phyloP scores from a whole-genome alignment of 2,888 invertebrate genomes.

The Eristalis intricaria region DNA sequence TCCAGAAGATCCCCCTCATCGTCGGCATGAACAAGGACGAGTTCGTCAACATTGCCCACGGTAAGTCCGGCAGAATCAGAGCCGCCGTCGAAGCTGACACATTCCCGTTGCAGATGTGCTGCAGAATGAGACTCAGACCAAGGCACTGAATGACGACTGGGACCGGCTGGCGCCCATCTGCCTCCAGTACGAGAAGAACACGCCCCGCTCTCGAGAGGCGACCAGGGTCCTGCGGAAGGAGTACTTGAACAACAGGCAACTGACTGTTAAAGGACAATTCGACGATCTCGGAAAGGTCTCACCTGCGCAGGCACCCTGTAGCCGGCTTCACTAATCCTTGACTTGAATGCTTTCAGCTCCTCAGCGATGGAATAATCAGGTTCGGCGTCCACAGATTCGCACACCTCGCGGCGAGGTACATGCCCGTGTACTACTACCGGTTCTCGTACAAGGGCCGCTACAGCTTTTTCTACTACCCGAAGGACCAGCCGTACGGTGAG shows the following conservation, averaged over 20 bases:
- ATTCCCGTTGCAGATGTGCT: conserved; percentile 80
- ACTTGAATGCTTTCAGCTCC: conserved; percentile 77
- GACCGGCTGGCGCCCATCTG: conserved; percentile 76
- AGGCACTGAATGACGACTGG: conserved; percentile 76
- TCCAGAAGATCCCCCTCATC: conserved; percentile 85
- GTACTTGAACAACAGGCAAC: conserved; percentile 74
- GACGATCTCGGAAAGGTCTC: conserved; percentile 73
- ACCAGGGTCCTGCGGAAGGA: conserved; percentile 74
- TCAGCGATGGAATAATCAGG: conserved; percentile 83
- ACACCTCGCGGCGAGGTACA: conserved; percentile 83
- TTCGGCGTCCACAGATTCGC: conserved; percentile 84
- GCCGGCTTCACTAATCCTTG: not conserved
- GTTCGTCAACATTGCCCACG: conserved; percentile 84
- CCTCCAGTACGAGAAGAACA: conserved; percentile 79
- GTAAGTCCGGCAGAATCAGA: conserved; percentile 75
- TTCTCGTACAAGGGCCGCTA: conserved; percentile 85
- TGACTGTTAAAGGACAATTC: conserved; percentile 73
- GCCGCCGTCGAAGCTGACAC: not conserved
- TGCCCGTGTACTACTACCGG: conserved; percentile 84
- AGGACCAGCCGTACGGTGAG: conserved; percentile 82
- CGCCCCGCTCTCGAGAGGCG: conserved; percentile 77
- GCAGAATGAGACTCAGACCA: conserved; percentile 82
- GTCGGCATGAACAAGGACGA: conserved; percentile 86
- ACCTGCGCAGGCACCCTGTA: not conserved
- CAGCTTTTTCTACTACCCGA: conserved; percentile 82